Evolutionary conservation across 2,113 vertebrate genomes (phyloP), one percentile per base, ranked within the genome.

Genomic region (Anarrhichthys ocellatus): DNA sequence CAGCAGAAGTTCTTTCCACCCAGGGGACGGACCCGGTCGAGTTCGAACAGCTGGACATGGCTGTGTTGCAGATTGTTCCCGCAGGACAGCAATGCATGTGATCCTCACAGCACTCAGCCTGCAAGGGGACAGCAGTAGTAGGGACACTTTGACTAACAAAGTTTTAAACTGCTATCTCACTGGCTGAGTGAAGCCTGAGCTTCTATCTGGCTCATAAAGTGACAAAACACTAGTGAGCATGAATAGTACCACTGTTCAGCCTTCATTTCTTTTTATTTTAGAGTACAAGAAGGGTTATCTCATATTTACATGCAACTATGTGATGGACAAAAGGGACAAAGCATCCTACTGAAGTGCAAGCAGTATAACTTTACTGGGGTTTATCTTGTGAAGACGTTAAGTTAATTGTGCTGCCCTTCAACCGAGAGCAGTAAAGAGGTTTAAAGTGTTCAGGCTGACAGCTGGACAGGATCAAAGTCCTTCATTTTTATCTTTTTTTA

Each of bases 61-160:
- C 50, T 13, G 54, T 2, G 27, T 84, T 50, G 44, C 94, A 95
- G 59, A 82, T 1, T 5, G 91, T 94, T 13, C 81, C 80, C 0
- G 76, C 72, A 0, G 91, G 94, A 78, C 95, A 96, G 82, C 96
- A 96, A 42, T 95, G 95, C 0, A 76, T 9, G 24, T 94, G 92
- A 74, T 96, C 95, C 2, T 61, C 76, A 62, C 96, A 96, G 87
- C 96, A 96, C 81, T 95, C 95, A 4, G 91, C 96, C 95, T 96
- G 48, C 34, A 22, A 65, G 72, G 5, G 24, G 63, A 78, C 40
- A 50, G 24, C 3, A 66, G 69, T 62, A 82, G 81, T 58, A 36
- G 22, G 2, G 29, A 75, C 40, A 84, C 44, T 93, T 93, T 93
- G 93, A 92, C 87, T 92, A 87, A 9, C 89, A 91, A 92, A 89